Evolutionary conservation across 2,888 invertebrate genomes (phyloP).

Genomic region (Fissipunctia ypsillon): DNA sequence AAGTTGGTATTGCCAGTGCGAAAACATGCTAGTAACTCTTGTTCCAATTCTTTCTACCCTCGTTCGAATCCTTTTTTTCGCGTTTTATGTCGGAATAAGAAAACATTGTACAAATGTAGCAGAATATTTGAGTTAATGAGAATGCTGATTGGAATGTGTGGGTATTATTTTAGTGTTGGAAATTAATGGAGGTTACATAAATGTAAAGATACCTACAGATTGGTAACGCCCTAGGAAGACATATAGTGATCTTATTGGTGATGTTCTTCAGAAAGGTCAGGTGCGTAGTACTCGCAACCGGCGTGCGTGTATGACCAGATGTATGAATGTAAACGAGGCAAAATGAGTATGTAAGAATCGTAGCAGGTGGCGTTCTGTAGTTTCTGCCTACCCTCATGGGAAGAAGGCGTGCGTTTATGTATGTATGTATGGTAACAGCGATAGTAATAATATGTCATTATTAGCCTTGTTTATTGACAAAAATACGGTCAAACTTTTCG

Average conservation of each 20-base stretch:
- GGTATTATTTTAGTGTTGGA: slow-evolving; percentile 8
- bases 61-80: slow-evolving; percentile 56
- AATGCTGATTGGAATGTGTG: slow-evolving; percentile 43
- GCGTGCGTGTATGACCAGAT: too few relatives aligned
- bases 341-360: too few relatives aligned
- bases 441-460: not conserved
- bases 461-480: not conserved
- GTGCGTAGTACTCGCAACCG: too few relatives aligned
- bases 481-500: not conserved
- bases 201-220: not conserved
- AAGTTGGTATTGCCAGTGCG: slow-evolving; percentile 57
- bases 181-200: slow-evolving; percentile 7
- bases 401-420: too few relatives aligned
- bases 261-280: too few relatives aligned
- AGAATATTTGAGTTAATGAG: slow-evolving; percentile 47
- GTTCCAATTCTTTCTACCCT: slow-evolving; percentile 52
- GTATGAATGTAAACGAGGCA: too few relatives aligned
- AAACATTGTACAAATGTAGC: slow-evolving; percentile 51
- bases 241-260: too few relatives aligned
- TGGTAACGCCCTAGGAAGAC: too few relatives aligned
- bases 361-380: too few relatives aligned
- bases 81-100: slow-evolving; percentile 55
- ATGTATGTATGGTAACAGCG: not conserved
- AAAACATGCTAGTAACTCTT: slow-evolving; percentile 63
- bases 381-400: too few relatives aligned